Base-by-base conservation (phyloP, 2,797 vertebrate species). In the Enteromius fasciolatus region DNA sequence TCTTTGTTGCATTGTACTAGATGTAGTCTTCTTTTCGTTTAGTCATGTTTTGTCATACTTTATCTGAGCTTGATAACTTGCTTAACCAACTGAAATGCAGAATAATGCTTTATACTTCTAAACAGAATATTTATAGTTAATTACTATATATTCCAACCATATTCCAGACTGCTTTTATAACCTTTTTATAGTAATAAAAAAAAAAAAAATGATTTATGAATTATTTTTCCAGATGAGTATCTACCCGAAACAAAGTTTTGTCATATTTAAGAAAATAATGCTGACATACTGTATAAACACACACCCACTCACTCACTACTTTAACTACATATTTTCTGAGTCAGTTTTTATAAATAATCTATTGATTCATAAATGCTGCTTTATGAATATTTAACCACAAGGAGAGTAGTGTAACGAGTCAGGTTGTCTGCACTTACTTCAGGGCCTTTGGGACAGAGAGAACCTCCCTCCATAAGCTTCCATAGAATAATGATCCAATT, bases 341-440 rank as follows among this genome's bases (percentile, higher is more conserved):
- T 54, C 57, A 25, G 20, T 39, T 52, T 33, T 63, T 64, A 64
- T 50, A 73, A 64, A 50, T 52, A 39, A 72, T 46, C 69, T 50
- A 25, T 73, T 63, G 54, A 63, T 50, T 50, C 10, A 63, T 33
- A 61, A 23, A 61, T 61, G 17, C 52, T 46, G 14, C 39, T 72
- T 18, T 33, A 59, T 63, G 39, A 61, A 80, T 72, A 48, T 61
- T 48, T 80, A 80, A 80, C 52, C 44, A 46, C 50, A 46, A 48
- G 36, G 18, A 70, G 25, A 72, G 78, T 9, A 46, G 23, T 23
- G 76, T 9, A 64, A 50, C 48, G 20, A 39, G 57, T 28, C 25
- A 72, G 18, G 59, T 59, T 50, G 41, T 50, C 41, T 48, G n/a
- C 20, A 14, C 20, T 80, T 44, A 69, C 52, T 17, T 8, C 41